Percentiles rank a stretch among this genome's conserved stretches.
Conservation (phyloP, 2,797 vertebrate species). For the Hylomyscus alleni region DNA sequence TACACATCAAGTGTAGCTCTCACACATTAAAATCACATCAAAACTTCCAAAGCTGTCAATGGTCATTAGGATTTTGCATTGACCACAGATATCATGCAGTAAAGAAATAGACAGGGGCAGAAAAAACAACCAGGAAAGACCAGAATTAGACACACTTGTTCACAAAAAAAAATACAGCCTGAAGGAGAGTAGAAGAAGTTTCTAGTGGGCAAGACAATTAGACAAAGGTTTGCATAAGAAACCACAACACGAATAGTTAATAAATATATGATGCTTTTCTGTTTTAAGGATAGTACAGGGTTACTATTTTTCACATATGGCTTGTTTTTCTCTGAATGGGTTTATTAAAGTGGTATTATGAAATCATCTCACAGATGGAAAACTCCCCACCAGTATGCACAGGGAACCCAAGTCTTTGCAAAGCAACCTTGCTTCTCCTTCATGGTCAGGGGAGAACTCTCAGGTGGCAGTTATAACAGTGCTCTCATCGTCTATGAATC, state of each 20-base stretch:
- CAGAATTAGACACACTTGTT: constrained; percentile 81
- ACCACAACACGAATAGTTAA: constrained; percentile 73
- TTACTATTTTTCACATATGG: constrained; percentile 90
- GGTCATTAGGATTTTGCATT: constrained; percentile 84
- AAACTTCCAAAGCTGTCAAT: constrained; percentile 83
- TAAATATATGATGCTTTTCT: constrained; percentile 71
- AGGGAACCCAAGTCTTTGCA: constrained; percentile 75
- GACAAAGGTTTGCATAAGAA: constrained; percentile 84
- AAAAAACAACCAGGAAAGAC: constrained; percentile 13
- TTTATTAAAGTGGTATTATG: constrained; percentile 85
- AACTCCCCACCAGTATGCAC: constrained; percentile 81
- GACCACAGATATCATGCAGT: constrained; percentile 86
- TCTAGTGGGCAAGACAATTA: constrained; percentile 84
- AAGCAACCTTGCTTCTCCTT: constrained; percentile 62
- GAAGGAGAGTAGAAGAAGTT: constrained; percentile 83
- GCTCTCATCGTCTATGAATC: constrained; percentile 52
- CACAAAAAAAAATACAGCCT: constrained; percentile 67
- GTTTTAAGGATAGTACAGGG: constrained; percentile 78
- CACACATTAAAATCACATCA: constrained; percentile 76
- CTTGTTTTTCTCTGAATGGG: constrained; percentile 86
- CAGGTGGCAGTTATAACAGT: constrained; percentile 63
- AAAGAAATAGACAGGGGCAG: constrained; percentile 70
- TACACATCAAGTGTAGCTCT: constrained; percentile 76
- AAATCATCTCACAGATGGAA: constrained; percentile 84
- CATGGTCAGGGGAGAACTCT: constrained; percentile 77